These are phyloP conservation scores for Chelonoidis abingdonii DNA, from an alignment of 2,113 vertebrate genomes.

Conservation along the genomic window DNA sequence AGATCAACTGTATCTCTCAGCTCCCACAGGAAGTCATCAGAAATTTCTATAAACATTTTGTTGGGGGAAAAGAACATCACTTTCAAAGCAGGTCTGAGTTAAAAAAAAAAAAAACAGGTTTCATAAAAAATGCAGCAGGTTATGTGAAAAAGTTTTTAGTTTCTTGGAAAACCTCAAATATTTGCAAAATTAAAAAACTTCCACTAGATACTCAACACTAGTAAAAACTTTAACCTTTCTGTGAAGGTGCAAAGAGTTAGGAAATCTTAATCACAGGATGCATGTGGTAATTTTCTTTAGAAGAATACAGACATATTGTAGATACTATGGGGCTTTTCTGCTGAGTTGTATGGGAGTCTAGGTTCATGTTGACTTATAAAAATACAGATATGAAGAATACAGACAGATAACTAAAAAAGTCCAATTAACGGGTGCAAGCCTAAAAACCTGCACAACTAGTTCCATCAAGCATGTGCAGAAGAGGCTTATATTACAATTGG, in stretches of 20 bases:
- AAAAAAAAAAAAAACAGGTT: not conserved
- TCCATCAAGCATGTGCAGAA: not conserved
- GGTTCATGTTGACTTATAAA: not conserved
- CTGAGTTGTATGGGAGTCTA: not conserved
- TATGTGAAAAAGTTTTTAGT: not conserved
- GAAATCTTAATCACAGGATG: not conserved
- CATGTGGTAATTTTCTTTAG: conserved; percentile 29
- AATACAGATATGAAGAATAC: not conserved
- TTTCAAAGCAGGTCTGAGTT: not conserved
- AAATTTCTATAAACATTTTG: not conserved
- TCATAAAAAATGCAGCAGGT: not conserved
- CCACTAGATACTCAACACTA: not conserved
- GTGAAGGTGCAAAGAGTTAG: not conserved
- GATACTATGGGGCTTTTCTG: not conserved
- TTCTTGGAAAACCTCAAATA: not conserved
- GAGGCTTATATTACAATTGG: not conserved
- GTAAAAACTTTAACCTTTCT: not conserved
- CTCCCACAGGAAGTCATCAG: not conserved
- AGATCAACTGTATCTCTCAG: not conserved
- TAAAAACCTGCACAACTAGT: not conserved
- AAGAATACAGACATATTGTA: conserved; percentile 19
- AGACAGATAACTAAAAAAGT: not conserved
- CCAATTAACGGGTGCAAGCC: not conserved
- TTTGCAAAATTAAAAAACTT: not conserved
- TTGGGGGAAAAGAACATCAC: not conserved